Conservation (phyloP, 2,797 vertebrate genomes). For the Rhinatrema bivittatum region DNA sequence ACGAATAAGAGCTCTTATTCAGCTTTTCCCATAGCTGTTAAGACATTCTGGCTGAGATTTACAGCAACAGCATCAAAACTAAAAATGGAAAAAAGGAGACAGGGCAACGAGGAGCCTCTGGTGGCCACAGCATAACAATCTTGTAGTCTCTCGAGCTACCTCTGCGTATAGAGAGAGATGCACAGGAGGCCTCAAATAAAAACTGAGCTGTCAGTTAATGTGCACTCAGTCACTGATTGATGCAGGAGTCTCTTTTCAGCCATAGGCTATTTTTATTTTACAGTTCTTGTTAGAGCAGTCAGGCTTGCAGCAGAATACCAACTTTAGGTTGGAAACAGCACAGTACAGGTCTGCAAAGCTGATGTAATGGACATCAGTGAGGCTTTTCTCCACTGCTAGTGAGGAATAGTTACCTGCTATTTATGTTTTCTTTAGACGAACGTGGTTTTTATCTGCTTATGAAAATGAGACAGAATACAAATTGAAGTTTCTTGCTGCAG, state of each 20-base stretch:
- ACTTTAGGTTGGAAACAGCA: too few relatives aligned
- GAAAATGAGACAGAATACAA: too few relatives aligned
- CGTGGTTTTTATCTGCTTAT: too few relatives aligned
- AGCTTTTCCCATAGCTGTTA: not conserved
- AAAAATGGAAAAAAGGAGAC: not conserved
- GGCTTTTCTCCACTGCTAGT: too few relatives aligned
- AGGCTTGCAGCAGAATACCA: not conserved
- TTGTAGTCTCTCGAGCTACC: not conserved
- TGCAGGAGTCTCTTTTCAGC: not conserved
- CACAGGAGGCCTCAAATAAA: not conserved
- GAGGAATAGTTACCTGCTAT: too few relatives aligned
- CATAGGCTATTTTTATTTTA: not conserved
- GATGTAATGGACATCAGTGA: too few relatives aligned
- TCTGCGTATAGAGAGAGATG: not conserved
- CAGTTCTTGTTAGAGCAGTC: not conserved
- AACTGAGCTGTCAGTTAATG: not conserved
- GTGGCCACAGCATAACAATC: not conserved
- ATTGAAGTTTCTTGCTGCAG: too few relatives aligned
- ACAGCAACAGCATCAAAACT: fast-evolving
- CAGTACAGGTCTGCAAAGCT: too few relatives aligned
- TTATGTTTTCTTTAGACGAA: too few relatives aligned
- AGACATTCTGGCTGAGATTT: too few relatives aligned
- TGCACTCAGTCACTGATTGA: not conserved
- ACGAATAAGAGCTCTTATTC: too few relatives aligned
- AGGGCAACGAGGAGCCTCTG: fast-evolving